Conservation (phyloP, 2,797 vertebrate species). For the Loriculus beryllinus region DNA sequence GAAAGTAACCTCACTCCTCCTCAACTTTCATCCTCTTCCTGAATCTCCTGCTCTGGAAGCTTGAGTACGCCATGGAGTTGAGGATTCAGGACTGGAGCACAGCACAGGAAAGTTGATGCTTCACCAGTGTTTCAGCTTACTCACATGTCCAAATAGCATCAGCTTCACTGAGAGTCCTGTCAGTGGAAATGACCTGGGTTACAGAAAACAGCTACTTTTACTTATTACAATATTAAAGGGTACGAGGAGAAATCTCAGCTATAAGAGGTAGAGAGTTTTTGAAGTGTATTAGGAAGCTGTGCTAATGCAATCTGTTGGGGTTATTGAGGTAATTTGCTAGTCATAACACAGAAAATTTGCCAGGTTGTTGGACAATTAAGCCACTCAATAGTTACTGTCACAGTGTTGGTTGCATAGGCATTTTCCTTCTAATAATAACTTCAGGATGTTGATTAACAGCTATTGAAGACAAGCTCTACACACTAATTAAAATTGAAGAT, state of each 20-base stretch:
- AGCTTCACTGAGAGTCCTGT: not conserved
- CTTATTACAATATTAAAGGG: not conserved
- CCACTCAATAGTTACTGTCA: not conserved
- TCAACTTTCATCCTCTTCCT: not conserved
- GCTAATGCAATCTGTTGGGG: not conserved
- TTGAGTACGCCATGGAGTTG: not conserved
- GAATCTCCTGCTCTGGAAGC: not conserved
- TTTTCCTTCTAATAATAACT: not conserved
- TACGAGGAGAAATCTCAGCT: not conserved
- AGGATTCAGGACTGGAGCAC: not conserved
- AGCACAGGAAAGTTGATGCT: not conserved
- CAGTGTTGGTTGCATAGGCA: not conserved
- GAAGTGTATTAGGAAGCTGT: not conserved
- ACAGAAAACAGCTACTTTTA: not conserved
- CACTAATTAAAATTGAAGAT: not conserved
- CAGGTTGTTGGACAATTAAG: not conserved
- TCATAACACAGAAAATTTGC: not conserved
- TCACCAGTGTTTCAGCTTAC: not conserved
- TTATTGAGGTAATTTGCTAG: not conserved
- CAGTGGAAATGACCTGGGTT: not conserved
- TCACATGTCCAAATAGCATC: not conserved
- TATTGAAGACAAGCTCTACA: not conserved
- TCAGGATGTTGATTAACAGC: constrained; percentile 1
- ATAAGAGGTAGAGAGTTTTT: not conserved
- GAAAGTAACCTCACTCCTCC: not conserved